Conservation (phyloP, 2,113 vertebrate species). For the Dascyllus trimaculatus region DNA sequence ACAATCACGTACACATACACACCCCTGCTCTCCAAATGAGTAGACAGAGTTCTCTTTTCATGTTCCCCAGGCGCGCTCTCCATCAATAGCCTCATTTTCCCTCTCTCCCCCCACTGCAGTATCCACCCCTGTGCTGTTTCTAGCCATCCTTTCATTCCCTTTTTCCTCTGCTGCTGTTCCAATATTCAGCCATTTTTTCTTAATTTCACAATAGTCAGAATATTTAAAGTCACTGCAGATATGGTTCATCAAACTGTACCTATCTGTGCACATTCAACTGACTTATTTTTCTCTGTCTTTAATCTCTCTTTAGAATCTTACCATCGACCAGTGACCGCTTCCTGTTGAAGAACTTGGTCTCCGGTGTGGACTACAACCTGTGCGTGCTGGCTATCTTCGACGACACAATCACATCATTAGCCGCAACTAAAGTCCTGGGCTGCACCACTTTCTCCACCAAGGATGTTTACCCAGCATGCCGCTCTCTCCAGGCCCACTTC, state of each 20-base stretch:
- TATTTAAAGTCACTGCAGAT: constrained; percentile 9
- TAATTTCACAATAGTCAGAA: constrained; percentile 14
- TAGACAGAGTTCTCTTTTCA: constrained; percentile 75
- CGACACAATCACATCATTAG: constrained; percentile 87
- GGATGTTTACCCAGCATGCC: constrained; percentile 91
- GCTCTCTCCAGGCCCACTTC: constrained; percentile 91
- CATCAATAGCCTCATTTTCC: constrained; percentile 79
- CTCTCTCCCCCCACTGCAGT: constrained; percentile 54
- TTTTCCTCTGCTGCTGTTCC: constrained; percentile 25
- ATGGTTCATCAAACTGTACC: background rate
- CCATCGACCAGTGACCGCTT: constrained; percentile 89
- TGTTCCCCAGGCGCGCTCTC: constrained; percentile 55
- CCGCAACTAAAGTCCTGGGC: constrained; percentile 90
- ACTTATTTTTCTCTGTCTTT: constrained; percentile 15
- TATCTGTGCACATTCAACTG: constrained; percentile 15
- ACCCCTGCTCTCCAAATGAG: constrained; percentile 55
- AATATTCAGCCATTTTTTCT: constrained; percentile 26
- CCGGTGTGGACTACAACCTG: constrained; percentile 91
- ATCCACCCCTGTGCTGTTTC: constrained; percentile 46
- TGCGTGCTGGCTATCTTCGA: constrained; percentile 93
- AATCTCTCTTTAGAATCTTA: constrained; percentile 84
- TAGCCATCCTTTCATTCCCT: constrained; percentile 26
- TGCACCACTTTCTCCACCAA: constrained; percentile 91
- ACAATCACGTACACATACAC: constrained; percentile 21
- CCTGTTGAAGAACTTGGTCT: constrained; percentile 90